These are phyloP conservation scores for Pachycephus smyrnensis DNA, from an alignment of 2,888 invertebrate species.

Conservation along the genomic window DNA sequence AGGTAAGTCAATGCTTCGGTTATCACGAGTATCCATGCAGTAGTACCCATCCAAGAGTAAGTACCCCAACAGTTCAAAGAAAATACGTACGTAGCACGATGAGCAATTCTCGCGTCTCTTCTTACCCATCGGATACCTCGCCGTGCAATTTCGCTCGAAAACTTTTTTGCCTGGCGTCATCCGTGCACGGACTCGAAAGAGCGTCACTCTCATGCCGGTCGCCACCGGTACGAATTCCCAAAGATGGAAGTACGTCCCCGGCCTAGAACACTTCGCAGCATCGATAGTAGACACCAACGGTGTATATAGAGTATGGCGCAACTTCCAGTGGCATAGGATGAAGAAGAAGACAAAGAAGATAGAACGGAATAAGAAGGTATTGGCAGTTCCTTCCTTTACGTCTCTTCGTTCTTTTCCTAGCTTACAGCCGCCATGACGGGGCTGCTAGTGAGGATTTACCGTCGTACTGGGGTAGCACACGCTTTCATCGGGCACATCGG, in stretches of 20 bases:
- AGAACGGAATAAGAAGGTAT: not conserved
- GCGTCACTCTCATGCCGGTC: not conserved
- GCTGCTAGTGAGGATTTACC: conserved; percentile 59
- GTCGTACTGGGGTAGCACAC: conserved; percentile 48
- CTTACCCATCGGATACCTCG: not conserved
- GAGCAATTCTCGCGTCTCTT: not conserved
- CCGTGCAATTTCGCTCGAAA: not conserved
- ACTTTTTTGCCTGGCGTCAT: not conserved
- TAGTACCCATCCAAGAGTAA: not conserved
- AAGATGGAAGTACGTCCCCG: not conserved
- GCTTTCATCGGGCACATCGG: conserved; percentile 56
- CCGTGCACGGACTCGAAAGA: not conserved
- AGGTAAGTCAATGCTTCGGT: not conserved
- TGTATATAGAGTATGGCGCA: not conserved
- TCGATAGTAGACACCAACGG: not conserved
- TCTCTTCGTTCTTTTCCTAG: not conserved
- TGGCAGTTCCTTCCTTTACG: not conserved
- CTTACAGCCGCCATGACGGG: not conserved
- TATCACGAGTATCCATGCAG: not conserved
- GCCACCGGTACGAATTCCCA: not conserved
- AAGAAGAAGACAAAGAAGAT: not conserved
- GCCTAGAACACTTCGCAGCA: not conserved
- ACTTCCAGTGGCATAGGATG: not conserved
- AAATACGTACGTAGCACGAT: not conserved
- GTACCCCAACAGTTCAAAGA: not conserved